A percentile compares a stretch with the other conserved stretches of the same genome.
These are phyloP conservation scores for Aselliscus stoliczkanus DNA, from an alignment of 2,797 vertebrate genomes.

Conservation along the genomic window DNA sequence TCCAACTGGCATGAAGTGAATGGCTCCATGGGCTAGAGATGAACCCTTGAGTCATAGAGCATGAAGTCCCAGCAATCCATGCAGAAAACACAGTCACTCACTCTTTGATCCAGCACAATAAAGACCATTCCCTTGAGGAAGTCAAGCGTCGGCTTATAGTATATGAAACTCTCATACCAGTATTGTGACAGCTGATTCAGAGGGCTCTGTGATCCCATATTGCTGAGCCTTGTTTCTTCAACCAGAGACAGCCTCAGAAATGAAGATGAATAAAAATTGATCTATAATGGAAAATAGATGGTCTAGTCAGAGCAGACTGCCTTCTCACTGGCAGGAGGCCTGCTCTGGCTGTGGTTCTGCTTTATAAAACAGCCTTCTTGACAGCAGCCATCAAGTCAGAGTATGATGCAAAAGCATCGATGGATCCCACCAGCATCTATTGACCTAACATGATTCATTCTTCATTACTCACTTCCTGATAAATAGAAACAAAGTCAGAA, in stretches of 20 bases:
- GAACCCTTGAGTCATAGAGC: not conserved
- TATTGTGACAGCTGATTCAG: not conserved
- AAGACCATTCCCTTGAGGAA: constrained; percentile 20
- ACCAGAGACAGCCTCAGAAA: constrained; percentile 21
- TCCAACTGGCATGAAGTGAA: not conserved
- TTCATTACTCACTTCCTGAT: constrained; percentile 31
- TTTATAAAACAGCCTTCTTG: not conserved
- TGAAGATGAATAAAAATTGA: constrained; percentile 25
- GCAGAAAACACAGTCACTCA: not conserved
- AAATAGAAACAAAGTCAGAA: constrained; percentile 41
- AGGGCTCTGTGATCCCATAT: not conserved
- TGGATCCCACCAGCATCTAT: not conserved
- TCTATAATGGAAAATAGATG: not conserved
- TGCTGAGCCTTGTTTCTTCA: constrained; percentile 32
- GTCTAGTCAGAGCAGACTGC: not conserved
- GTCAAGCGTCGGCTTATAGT: not conserved
- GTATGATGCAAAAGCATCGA: not conserved
- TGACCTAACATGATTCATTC: constrained; percentile 7
- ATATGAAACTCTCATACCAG: not conserved
- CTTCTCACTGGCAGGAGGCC: not conserved
- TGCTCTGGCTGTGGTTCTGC: not conserved
- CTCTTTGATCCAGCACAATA: not conserved
- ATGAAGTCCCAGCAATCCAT: not conserved
- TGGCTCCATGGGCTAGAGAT: not conserved
- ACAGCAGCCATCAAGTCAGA: not conserved